Conservation (phyloP, 2,888 invertebrate species). For the Syrista parreyssii region DNA sequence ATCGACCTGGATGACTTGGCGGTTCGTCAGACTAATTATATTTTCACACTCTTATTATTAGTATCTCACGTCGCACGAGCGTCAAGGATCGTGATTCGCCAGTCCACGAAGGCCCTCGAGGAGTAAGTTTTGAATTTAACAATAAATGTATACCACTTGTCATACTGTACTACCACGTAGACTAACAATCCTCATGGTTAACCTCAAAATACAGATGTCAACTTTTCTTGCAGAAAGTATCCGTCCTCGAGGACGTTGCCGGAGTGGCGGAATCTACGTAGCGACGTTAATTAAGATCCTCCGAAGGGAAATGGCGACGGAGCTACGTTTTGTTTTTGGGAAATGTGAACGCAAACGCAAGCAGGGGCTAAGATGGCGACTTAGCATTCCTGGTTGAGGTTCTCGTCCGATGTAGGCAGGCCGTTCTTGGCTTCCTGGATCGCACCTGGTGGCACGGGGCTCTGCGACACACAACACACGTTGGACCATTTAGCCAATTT, state of each 20-base stretch:
- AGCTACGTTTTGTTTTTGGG: not conserved
- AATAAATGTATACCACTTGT: not conserved
- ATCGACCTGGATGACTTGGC: not conserved
- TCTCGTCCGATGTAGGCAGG: slow-evolving; percentile 61
- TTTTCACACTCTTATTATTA: not conserved
- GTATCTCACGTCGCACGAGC: not conserved
- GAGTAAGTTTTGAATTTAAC: not conserved
- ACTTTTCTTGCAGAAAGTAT: not conserved
- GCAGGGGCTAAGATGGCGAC: slow-evolving; percentile 25
- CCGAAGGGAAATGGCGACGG: not conserved
- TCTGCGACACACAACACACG: slow-evolving; percentile 51
- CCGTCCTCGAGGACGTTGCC: not conserved
- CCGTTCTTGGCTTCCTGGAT: slow-evolving; percentile 57
- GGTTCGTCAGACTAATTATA: not conserved
- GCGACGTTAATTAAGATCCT: not conserved
- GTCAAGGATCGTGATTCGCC: not conserved
- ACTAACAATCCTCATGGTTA: not conserved
- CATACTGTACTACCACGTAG: not conserved
- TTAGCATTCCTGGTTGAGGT: slow-evolving; percentile 62
- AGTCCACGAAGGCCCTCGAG: not conserved
- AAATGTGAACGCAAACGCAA: slow-evolving; percentile 5
- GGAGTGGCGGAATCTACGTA: not conserved
- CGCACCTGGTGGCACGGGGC: slow-evolving; percentile 59
- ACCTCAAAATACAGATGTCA: not conserved
- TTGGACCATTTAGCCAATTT: not conserved